Conservation (phyloP, 2,888 invertebrate species). For the Megamerina dolium region DNA sequence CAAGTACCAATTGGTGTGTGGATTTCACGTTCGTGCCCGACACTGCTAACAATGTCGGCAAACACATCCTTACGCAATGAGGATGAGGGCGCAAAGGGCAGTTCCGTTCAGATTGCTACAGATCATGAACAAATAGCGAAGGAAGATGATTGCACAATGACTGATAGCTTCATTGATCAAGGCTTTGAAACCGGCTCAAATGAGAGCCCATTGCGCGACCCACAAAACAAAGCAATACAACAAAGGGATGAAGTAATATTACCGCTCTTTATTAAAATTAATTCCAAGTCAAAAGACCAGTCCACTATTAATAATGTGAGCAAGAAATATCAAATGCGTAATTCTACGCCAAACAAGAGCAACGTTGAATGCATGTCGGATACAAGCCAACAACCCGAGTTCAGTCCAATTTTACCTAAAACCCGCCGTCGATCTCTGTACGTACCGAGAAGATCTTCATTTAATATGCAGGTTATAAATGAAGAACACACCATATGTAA, state of each 20-base stretch:
- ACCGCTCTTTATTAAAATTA: constrained; percentile 14
- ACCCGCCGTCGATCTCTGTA: constrained; percentile 20
- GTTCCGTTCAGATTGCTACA: too few species aligned
- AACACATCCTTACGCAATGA: too few species aligned
- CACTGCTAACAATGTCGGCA: too few species aligned
- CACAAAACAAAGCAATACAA: neutral
- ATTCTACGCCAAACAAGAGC: too few species aligned
- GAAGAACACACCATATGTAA: constrained; percentile 36
- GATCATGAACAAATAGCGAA: too few species aligned
- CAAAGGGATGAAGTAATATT: neutral
- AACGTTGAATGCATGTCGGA: too few species aligned
- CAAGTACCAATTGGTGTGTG: constrained; percentile 10
- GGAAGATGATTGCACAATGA: constrained; percentile 5
- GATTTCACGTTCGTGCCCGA: constrained; percentile 18
- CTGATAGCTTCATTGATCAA: constrained; percentile 37
- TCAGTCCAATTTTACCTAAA: constrained; percentile 8
- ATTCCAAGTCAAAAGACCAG: too few species aligned
- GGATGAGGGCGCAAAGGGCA: constrained; percentile 1
- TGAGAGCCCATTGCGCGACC: constrained; percentile 39
- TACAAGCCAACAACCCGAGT: too few species aligned
- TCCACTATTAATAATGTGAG: too few species aligned
- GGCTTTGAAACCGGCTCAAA: constrained; percentile 45
- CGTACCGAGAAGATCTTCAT: constrained; percentile 33
- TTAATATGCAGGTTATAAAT: constrained; percentile 40
- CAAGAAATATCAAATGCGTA: too few species aligned